These are phyloP conservation scores for Ramphastos sulfuratus DNA, from an alignment of 2,113 vertebrate species.

Conservation along the genomic window DNA sequence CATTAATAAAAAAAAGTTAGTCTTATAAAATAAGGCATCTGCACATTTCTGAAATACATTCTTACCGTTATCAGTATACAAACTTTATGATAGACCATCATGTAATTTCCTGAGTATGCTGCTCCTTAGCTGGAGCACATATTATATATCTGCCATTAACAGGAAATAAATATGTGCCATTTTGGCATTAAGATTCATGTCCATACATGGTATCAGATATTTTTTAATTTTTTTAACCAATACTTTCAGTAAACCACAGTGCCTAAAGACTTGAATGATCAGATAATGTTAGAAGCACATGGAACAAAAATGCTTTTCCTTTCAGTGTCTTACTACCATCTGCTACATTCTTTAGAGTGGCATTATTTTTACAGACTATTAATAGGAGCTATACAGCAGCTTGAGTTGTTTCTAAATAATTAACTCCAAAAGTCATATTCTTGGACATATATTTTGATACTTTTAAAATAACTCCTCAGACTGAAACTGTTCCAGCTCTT, in stretches of 20 bases:
- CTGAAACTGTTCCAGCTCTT: background rate
- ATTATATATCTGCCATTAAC: constrained; percentile 39
- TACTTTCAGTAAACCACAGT: constrained; percentile 35
- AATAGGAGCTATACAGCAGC: constrained; percentile 13
- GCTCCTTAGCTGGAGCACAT: background rate
- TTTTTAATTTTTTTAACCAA: constrained; percentile 44
- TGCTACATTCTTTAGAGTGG: constrained; percentile 16
- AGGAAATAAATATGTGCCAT: constrained; percentile 61
- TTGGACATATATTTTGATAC: background rate
- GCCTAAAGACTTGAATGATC: constrained; percentile 18
- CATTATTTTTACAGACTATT: constrained; percentile 45
- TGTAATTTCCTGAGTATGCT: constrained; percentile 47
- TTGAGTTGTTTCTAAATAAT: constrained; percentile 60
- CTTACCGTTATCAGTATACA: constrained; percentile 11
- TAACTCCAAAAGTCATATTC: constrained; percentile 29
- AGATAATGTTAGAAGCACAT: constrained; percentile 28
- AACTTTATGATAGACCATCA: constrained; percentile 40
- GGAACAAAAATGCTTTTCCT: constrained; percentile 49
- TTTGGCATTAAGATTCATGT: constrained; percentile 51
- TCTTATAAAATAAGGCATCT: constrained; percentile 47
- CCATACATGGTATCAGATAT: background rate
- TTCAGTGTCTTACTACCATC: constrained; percentile 44
- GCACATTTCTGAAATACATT: constrained; percentile 18
- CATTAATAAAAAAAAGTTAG: constrained; percentile 37
- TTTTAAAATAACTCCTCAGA: background rate